A percentile compares a stretch with the other conserved stretches of the same genome.
phyloP scores from a whole-genome alignment of 1,140 invertebrate species.

The Drosophila carrolli region DNA sequence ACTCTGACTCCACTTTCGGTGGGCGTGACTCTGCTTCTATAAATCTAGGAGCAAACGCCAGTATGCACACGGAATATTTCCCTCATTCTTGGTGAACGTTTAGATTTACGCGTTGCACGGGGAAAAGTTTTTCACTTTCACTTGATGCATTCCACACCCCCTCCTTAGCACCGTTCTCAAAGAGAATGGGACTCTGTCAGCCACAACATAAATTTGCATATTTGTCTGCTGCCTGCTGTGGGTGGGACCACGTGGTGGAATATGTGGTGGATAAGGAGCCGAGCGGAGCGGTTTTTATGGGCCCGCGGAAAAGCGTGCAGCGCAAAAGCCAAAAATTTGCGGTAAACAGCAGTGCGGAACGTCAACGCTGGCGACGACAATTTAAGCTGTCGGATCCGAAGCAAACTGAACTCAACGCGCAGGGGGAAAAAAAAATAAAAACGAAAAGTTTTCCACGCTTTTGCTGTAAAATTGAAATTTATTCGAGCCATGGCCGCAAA shows the following conservation, averaged over 20 bases:
- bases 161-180: slow-evolving; percentile 2
- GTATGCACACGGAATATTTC: slow-evolving; percentile 68
- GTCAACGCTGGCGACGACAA: slow-evolving; percentile 45
- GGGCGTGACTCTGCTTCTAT: slow-evolving; percentile 32
- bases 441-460: slow-evolving; percentile 53
- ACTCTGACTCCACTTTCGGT: slow-evolving; percentile 16
- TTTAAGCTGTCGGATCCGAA: slow-evolving; percentile 70
- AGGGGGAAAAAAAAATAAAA: slow-evolving; percentile 7
- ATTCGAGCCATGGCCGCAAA: slow-evolving; percentile 58
- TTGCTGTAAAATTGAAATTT: slow-evolving; percentile 74
- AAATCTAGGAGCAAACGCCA: slow-evolving; percentile 57
- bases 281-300: slow-evolving; percentile 16
- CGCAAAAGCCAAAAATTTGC: slow-evolving; percentile 73
- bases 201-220: slow-evolving; percentile 77
- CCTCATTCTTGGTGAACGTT: slow-evolving; percentile 53
- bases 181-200: slow-evolving; percentile 56
- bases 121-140: slow-evolving; percentile 77
- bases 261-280: slow-evolving; percentile 2
- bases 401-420: slow-evolving; percentile 5
- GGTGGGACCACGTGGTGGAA: background rate
- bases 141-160: slow-evolving; percentile 61
- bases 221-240: slow-evolving; percentile 56
- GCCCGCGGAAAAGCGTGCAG: slow-evolving; percentile 49
- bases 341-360: slow-evolving; percentile 64
- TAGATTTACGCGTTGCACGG: slow-evolving; percentile 70